These are phyloP conservation scores for Heliornis fulica DNA, from an alignment of 2,113 vertebrate species.

Conservation along the genomic window DNA sequence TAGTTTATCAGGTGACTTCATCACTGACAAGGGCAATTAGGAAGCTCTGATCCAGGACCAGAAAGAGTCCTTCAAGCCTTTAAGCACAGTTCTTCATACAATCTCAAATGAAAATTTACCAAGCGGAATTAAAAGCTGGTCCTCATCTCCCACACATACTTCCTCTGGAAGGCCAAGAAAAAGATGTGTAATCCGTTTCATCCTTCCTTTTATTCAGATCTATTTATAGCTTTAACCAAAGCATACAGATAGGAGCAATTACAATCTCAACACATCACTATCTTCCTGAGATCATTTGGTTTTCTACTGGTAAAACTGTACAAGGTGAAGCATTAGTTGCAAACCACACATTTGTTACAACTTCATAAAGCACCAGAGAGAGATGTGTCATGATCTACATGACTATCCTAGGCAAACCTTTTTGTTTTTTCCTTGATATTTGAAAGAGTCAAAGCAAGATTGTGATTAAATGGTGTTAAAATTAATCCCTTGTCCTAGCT, in stretches of 20 bases:
- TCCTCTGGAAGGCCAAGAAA: background rate
- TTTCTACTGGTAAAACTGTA: background rate
- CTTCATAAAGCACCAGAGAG: background rate
- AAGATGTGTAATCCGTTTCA: background rate
- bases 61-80: background rate
- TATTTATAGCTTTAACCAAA: conserved; percentile 16
- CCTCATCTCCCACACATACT: background rate
- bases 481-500: background rate
- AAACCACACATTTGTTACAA: background rate
- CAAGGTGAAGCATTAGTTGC: background rate
- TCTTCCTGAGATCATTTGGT: background rate
- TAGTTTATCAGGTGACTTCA: background rate
- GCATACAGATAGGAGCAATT: background rate
- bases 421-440: background rate
- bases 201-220: conserved; percentile 4
- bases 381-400: background rate
- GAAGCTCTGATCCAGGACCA: background rate
- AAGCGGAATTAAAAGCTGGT: background rate
- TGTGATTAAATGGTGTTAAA: background rate
- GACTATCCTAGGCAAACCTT: background rate
- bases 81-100: background rate
- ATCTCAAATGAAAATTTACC: background rate
- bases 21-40: background rate
- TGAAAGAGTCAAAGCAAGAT: background rate
- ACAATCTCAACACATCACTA: background rate